Evolutionary conservation across 2,797 vertebrate genomes (phyloP), one percentile per base, ranked within the genome.

Genomic region (Coregonus sp.): DNA sequence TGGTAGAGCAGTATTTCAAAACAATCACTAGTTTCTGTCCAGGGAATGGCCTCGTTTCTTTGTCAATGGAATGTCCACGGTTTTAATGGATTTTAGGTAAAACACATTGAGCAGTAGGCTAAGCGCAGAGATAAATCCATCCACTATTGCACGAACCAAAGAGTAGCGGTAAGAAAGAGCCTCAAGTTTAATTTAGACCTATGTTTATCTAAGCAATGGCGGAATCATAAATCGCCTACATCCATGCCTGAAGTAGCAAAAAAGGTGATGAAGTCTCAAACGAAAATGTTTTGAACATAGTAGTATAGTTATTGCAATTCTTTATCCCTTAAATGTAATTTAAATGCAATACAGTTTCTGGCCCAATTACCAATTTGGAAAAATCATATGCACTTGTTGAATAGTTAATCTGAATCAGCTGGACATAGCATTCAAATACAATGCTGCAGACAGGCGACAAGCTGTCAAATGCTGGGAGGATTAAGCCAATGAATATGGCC

Each of bases 1-100:
- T 3, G 63, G 65, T 79, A 88, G 89, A 91, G 89, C 89, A 79
- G 76, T 69, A 85, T 89, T 65, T 79, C 82, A 33, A 79, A 78
- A n/a, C n/a, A 35, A n/a, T 76, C 81, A 82, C 11, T 85, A 73
- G 25, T 51, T 71, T 29, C 88, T 86, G 86, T 85, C 80, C 85
- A 69, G 75, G 72, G 78, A 31, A 88, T 68, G 33, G 18, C 4
- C 66, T 35, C 2, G 5, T 16, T 59, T 16, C 16, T 18, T 54
- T 25, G 50, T 15, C 20, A 72, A 7, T 15, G 14, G 6, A 5
- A 69, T 40, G 2, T 40, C 35, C 33, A 69, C 31, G 7, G 5
- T 69, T 68, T 33, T 18, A 35, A 35, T 69, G 6, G 15, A 3
- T 40, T n/a, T 69, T 31, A 18, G 5, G 14, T 69, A 3, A 59